Evolutionary conservation across 2,888 invertebrate species (phyloP), one percentile per base, ranked within the genome.

Genomic region (Patella ulyssiponensis): DNA sequence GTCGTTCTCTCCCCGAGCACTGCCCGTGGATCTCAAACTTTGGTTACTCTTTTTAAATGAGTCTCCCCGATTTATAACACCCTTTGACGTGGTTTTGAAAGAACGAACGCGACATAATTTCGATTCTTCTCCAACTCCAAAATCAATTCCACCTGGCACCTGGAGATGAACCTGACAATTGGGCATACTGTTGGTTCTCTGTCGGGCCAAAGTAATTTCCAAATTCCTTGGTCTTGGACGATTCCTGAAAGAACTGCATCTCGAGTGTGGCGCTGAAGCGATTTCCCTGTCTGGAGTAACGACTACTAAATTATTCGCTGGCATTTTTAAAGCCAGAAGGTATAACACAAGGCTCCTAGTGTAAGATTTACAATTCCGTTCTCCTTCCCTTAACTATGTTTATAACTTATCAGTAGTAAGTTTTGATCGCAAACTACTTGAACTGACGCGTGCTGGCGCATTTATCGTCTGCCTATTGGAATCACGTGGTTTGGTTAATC

Each of bases 71-170:
- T 97, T 97, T 56, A 84, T 77, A 12, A 97, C 95, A 20, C 97
- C 97, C 91, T 96, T 95, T 91, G 96, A 96, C 44, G 97, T 97
- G 87, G 97, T 97, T 88, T 96, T 96, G 93, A 98, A 98, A 92
- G 97, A 97, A 85, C 98, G 94, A 84, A 98, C 94, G 83, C 97
- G 93, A 91, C 85, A 81, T 11, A 87, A 73, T 20, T 83, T 80
- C 52, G 56, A 53, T 44, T 44, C 76, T 51, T 76, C 54, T 23
- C 51, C 54, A n/a, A n/a, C n/a, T 51, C 52, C 73, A 44, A 14
- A 72, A 53, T 27, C 73, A 54, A 15, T 69, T 52, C 20, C 64
- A 51, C 20, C 76, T 51, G 76, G 76, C 4, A 76, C 64, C n/a
- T 72, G 73, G 11, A 76, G 73, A 54, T 23, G 71, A 53, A 72